Conservation (phyloP, 2,888 invertebrate genomes). For the Caenorhabditis japonica region DNA sequence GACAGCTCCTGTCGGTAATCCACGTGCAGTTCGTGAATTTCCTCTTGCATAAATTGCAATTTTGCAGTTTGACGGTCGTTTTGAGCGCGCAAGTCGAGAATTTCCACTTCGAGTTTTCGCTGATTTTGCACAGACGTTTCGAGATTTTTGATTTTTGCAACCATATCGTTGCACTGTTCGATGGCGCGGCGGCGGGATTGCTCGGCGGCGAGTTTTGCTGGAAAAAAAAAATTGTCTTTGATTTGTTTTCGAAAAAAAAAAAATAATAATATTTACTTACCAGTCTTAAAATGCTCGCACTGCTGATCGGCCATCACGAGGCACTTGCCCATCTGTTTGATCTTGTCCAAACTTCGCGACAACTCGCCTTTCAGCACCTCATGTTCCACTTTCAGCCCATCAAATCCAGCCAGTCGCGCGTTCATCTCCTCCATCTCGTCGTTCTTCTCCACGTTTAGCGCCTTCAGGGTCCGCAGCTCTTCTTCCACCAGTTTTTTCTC, state of each 20-base stretch:
- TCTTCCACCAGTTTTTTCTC: too few species aligned
- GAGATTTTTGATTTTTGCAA: constrained; percentile 20
- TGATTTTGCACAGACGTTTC: constrained; percentile 22
- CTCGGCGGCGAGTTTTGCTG: constrained; percentile 37
- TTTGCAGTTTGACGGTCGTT: constrained; percentile 35
- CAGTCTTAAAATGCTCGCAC: neutral
- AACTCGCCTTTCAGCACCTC: constrained; percentile 6
- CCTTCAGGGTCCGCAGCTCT: too few species aligned
- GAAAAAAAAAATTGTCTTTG: too few species aligned
- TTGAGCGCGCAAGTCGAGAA: constrained; percentile 31
- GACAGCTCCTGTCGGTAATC: constrained; percentile 62
- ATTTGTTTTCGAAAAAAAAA: too few species aligned
- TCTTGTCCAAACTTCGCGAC: neutral
- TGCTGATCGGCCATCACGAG: constrained; percentile 15
- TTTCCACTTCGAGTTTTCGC: constrained; percentile 3
- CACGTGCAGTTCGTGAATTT: constrained; percentile 61
- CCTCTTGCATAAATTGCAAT: constrained; percentile 46
- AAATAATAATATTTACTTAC: too few species aligned
- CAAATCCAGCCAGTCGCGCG: neutral
- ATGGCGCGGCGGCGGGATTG: constrained; percentile 32
- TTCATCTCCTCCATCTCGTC: too few species aligned
- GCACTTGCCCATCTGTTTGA: neutral
- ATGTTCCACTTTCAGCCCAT: neutral
- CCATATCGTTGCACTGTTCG: constrained; percentile 44
- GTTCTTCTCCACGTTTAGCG: constrained; percentile 1